phyloP scores from a whole-genome alignment of 2,113 vertebrate genomes.

The Tonatia bakeri region DNA sequence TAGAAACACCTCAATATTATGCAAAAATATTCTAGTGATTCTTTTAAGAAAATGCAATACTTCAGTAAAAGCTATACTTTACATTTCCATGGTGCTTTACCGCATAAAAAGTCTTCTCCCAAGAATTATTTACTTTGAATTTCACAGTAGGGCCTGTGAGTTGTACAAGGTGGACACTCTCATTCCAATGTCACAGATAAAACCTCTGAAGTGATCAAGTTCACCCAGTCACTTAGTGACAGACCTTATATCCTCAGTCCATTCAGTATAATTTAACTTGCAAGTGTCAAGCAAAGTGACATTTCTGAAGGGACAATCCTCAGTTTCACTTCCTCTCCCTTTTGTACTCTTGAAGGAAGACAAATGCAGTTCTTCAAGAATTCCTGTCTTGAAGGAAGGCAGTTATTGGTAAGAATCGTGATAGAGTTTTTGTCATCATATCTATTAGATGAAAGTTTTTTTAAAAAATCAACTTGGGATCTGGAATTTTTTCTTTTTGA shows the following conservation, averaged over 20 bases:
- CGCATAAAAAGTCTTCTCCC: neutral
- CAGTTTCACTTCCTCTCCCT: neutral
- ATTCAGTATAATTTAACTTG: neutral
- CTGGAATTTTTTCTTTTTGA: neutral
- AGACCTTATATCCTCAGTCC: neutral
- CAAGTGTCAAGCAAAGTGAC: neutral
- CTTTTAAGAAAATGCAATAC: neutral
- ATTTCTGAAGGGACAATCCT: neutral
- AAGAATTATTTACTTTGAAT: slow-evolving; percentile 22
- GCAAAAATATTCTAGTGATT: neutral
- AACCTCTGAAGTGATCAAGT: neutral
- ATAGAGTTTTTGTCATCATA: neutral
- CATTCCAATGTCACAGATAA: neutral
- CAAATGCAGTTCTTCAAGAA: neutral
- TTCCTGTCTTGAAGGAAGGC: neutral
- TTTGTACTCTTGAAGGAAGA: neutral
- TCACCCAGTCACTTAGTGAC: neutral
- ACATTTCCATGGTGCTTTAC: neutral
- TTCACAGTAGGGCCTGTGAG: neutral
- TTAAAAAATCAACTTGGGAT: neutral
- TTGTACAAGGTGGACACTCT: neutral
- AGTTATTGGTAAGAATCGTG: neutral
- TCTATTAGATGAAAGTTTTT: neutral
- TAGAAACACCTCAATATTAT: neutral
- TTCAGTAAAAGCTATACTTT: neutral